Evolutionary conservation across 2,888 invertebrate species (phyloP).

Genomic region (Microctonus hyperodae): DNA sequence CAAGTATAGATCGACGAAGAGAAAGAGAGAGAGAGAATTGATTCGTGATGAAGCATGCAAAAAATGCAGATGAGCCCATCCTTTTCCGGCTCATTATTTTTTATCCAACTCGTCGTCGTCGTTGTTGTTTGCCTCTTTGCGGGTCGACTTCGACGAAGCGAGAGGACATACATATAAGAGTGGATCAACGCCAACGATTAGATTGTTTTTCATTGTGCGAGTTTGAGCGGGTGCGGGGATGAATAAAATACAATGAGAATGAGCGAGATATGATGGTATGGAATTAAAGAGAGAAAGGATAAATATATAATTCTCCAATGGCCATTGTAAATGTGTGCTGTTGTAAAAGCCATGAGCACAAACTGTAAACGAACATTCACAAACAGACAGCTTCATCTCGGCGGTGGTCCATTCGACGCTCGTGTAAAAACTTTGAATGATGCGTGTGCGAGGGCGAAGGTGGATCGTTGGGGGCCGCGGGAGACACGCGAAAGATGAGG

Average conservation of each 20-base stretch:
- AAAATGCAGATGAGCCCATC: slow-evolving; percentile 32
- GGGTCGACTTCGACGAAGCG: slow-evolving; percentile 3
- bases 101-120: not conserved
- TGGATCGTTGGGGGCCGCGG: not conserved
- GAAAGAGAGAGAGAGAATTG: slow-evolving; percentile 21
- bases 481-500: not conserved
- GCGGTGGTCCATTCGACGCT: slow-evolving; percentile 53
- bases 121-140: not conserved
- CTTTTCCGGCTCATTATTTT: slow-evolving; percentile 28
- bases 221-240: not conserved
- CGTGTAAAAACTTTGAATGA: slow-evolving; percentile 44
- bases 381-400: slow-evolving; percentile 58
- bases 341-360: slow-evolving; percentile 9
- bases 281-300: slow-evolving; percentile 16
- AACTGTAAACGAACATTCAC: slow-evolving; percentile 5
- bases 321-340: not conserved
- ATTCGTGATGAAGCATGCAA: slow-evolving; percentile 30
- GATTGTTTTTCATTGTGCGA: slow-evolving; percentile 18
- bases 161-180: slow-evolving; percentile 13
- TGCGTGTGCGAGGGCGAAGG: not conserved
- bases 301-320: not conserved
- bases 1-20: slow-evolving; percentile 4
- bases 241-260: not conserved
- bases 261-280: slow-evolving; percentile 5
- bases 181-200: slow-evolving; percentile 12